These are phyloP conservation scores for Geotria australis DNA, from an alignment of 2,797 vertebrate species.

Conservation along the genomic window DNA sequence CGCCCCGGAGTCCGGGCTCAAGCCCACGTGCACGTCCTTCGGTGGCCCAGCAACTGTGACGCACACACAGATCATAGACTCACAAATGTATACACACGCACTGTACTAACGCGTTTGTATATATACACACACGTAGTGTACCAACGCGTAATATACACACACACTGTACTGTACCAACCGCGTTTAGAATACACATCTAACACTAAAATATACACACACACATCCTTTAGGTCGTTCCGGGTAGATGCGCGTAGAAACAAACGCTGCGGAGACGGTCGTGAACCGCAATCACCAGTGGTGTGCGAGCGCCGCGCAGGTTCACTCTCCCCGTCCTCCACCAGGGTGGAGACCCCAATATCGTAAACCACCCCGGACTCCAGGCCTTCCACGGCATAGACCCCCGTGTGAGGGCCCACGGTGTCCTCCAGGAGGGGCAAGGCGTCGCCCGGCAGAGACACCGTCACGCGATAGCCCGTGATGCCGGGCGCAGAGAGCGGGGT, in stretches of 20 bases:
- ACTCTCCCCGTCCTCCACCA: slow-evolving; percentile 73
- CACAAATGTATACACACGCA: too few relatives aligned
- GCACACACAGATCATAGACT: too few relatives aligned
- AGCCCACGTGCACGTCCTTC: slow-evolving; percentile 33
- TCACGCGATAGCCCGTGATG: slow-evolving; percentile 79
- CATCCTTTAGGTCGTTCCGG: too few relatives aligned
- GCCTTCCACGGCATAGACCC: slow-evolving; percentile 63
- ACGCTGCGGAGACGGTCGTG: too few relatives aligned
- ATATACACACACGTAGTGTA: too few relatives aligned
- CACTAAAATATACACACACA: too few relatives aligned
- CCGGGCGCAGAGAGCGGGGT: slow-evolving; percentile 51
- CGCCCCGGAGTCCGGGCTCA: slow-evolving; percentile 34
- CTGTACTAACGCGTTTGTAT: too few relatives aligned
- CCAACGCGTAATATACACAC: too few relatives aligned
- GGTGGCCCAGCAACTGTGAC: slow-evolving; percentile 48
- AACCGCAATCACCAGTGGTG: slow-evolving; percentile 76
- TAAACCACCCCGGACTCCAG: slow-evolving; percentile 92
- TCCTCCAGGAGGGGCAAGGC: slow-evolving; percentile 79
- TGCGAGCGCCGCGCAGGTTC: slow-evolving; percentile 58
- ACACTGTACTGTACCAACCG: too few relatives aligned
- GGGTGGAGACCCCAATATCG: slow-evolving; percentile 68
- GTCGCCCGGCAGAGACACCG: slow-evolving; percentile 64
- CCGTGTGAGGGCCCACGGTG: slow-evolving; percentile 38
- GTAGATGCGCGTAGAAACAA: too few relatives aligned
- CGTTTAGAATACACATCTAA: too few relatives aligned